phyloP scores from a whole-genome alignment of 1,140 invertebrate species.

The Trichonephila inaurata region DNA sequence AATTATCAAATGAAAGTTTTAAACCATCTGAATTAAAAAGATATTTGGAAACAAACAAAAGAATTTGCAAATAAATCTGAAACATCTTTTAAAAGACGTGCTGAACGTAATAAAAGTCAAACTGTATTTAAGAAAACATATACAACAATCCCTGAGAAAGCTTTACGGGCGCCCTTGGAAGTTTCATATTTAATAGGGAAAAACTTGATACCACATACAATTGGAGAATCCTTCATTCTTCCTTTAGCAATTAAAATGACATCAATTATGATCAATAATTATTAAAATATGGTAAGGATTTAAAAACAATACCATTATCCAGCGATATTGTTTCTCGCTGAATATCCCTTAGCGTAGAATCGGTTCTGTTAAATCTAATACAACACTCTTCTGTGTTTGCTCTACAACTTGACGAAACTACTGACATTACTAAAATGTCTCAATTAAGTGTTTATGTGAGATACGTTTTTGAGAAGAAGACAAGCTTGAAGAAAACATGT shows the following conservation, averaged over 20 bases:
- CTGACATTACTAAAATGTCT: conserved; percentile 55
- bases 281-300: not conserved
- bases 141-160: no score
- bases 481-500: not conserved
- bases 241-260: conserved; percentile 39
- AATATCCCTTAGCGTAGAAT: not conserved
- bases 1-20: conserved; percentile 43
- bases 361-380: not conserved
- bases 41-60: conserved; percentile 54
- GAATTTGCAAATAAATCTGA: conserved; percentile 61
- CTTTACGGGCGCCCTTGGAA: no score
- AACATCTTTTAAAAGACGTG: conserved; percentile 57
- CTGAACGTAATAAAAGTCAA: conserved; percentile 61
- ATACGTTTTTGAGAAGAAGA: conserved; percentile 23
- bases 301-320: no score
- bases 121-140: not conserved
- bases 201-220: no score
- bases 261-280: conserved; percentile 12
- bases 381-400: conserved; percentile 55
- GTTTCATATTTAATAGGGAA: no score
- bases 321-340: no score
- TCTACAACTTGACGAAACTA: conserved; percentile 55
- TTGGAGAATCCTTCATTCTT: not conserved
- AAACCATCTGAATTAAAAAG: conserved; percentile 54
- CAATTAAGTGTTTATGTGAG: conserved; percentile 32